phyloP scores from a whole-genome alignment of 1,140 invertebrate species.

The Pantala flavescens region DNA sequence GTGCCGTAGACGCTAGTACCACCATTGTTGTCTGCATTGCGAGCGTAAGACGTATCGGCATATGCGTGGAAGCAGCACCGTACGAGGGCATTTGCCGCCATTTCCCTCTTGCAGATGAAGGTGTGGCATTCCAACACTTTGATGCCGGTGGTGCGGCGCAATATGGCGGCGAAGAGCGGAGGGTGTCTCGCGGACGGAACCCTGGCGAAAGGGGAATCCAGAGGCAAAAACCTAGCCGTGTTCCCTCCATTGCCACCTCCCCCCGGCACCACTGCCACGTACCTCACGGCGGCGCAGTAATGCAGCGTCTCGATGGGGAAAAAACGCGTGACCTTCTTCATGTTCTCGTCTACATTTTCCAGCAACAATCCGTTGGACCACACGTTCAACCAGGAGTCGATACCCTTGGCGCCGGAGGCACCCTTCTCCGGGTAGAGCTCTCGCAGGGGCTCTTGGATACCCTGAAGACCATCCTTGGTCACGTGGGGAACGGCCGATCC shows the following conservation, averaged over 20 bases:
- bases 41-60: slow-evolving; percentile 85
- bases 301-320: slow-evolving; percentile 95
- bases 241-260: slow-evolving; percentile 35
- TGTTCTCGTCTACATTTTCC: slow-evolving; percentile 93
- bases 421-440: slow-evolving; percentile 93
- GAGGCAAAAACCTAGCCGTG: slow-evolving; percentile 79
- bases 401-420: slow-evolving; percentile 72
- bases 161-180: slow-evolving; percentile 92
- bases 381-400: slow-evolving; percentile 94
- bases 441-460: slow-evolving; percentile 92
- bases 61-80: slow-evolving; percentile 92
- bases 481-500: slow-evolving; percentile 94
- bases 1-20: slow-evolving; percentile 39
- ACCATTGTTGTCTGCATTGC: slow-evolving; percentile 34
- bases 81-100: slow-evolving; percentile 87
- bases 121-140: slow-evolving; percentile 98
- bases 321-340: slow-evolving; percentile 88
- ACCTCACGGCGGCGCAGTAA: slow-evolving; percentile 92
- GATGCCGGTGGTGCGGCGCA: slow-evolving; percentile 90
- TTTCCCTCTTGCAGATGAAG: slow-evolving; percentile 93
- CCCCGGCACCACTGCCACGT: slow-evolving; percentile 47
- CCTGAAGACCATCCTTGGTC: slow-evolving; percentile 93
- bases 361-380: slow-evolving; percentile 93
- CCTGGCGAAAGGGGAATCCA: slow-evolving; percentile 91
- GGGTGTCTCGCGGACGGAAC: slow-evolving; percentile 79